phyloP scores from a whole-genome alignment of 2,797 vertebrate species.

The Karalla daura region DNA sequence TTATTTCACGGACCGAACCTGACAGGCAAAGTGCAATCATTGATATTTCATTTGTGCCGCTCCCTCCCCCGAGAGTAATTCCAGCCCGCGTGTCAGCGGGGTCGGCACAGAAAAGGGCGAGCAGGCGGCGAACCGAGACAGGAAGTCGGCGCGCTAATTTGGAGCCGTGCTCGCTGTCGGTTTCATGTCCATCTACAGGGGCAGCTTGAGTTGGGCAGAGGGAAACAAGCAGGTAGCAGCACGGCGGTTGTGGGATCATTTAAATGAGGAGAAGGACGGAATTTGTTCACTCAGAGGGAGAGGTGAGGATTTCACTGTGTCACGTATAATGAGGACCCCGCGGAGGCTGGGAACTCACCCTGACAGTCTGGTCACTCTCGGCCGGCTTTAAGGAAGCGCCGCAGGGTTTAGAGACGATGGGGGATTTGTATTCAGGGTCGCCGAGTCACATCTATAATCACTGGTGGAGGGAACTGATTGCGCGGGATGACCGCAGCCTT shows the following conservation, averaged over 20 bases:
- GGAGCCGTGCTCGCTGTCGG: constrained; percentile 6
- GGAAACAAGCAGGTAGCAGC: constrained; percentile 29
- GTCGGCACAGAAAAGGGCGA: constrained; percentile 50
- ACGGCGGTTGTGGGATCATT: constrained; percentile 30
- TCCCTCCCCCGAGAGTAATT: constrained; percentile 35
- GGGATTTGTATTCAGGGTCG: constrained; percentile 52
- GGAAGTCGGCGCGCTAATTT: constrained; percentile 25
- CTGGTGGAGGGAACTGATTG: constrained; percentile 43
- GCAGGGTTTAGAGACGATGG: constrained; percentile 24
- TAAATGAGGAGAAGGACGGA: constrained; percentile 40
- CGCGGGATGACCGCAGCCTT: constrained; percentile 27
- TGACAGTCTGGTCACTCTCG: constrained; percentile 41
- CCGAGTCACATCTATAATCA: constrained; percentile 55
- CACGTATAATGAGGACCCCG: constrained; percentile 67
- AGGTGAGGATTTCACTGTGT: constrained; percentile 46
- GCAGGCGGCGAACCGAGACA: not conserved
- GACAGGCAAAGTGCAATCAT: constrained; percentile 49
- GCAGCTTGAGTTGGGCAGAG: constrained; percentile 21
- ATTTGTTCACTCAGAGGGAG: constrained; percentile 27
- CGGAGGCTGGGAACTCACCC: constrained; percentile 53
- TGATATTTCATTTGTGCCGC: constrained; percentile 50
- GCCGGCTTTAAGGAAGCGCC: constrained; percentile 43
- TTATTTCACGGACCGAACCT: constrained; percentile 30
- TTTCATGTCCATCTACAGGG: constrained; percentile 18
- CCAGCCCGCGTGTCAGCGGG: constrained; percentile 19